A percentile compares a stretch with the other conserved stretches of the same genome.
Evolutionary conservation across 2,888 invertebrate species (phyloP).

Genomic region (Allygus modestus): DNA sequence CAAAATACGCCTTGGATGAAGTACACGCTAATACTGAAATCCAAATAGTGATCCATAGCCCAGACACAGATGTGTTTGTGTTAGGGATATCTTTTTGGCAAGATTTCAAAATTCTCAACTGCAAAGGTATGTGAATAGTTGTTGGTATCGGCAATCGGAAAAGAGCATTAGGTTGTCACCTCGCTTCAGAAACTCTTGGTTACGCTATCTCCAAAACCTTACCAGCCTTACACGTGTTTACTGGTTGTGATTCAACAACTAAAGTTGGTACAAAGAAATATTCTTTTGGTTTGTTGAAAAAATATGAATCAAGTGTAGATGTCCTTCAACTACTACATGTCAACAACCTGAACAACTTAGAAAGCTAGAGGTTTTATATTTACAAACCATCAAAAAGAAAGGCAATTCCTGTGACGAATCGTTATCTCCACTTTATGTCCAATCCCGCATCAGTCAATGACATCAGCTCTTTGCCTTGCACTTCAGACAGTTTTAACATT

Average conservation of each 20-base stretch:
- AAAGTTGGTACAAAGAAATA: slow-evolving; percentile 1
- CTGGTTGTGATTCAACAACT: not conserved
- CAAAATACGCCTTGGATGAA: not conserved
- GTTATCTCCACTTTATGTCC: not conserved
- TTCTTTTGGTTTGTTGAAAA: not conserved
- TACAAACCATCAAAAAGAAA: not conserved
- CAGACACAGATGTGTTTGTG: slow-evolving; percentile 18
- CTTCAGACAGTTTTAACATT: not conserved
- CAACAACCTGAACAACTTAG: not conserved
- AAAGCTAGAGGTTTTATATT: not conserved
- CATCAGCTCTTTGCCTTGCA: slow-evolving; percentile 8
- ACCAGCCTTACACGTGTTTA: slow-evolving; percentile 25
- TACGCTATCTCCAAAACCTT: not conserved
- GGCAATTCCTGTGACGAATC: not conserved
- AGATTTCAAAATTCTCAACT: not conserved
- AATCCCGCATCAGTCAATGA: not conserved
- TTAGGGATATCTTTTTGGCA: slow-evolving; percentile 17
- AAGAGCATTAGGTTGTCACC: not conserved
- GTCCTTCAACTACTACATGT: not conserved
- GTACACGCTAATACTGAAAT: too few relatives aligned
- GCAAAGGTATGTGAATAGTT: not conserved
- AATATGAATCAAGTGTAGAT: not conserved
- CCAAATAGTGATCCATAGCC: not conserved
- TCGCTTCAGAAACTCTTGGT: not conserved
- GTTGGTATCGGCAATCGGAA: not conserved